Evolutionary conservation across 1,140 invertebrate genomes (phyloP), one percentile per base, ranked within the genome.

Genomic region (Choristoneura fumiferana): DNA sequence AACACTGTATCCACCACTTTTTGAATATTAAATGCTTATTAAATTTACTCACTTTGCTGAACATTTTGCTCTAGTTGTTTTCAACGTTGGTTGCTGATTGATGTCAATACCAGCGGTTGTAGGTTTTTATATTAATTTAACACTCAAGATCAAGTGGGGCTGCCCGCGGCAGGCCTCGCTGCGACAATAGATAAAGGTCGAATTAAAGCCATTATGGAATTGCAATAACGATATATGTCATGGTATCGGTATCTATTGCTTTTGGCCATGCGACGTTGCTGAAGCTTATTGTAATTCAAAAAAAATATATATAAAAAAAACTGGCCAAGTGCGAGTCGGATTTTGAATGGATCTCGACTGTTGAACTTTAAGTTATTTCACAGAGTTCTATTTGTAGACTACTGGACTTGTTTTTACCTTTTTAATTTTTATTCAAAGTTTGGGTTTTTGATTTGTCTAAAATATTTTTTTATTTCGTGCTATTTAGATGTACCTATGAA

Each of bases 61-160:
- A 49, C 43, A 49, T 49, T 49, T 49, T 49, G 43, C 18, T 49
- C 43, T 49, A 12, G 43, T 49, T 49, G 22, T 12, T 12, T 33
- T 49, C 43, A 49, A 49, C 43, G 43, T 12, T 49, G 22, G 43
- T 33, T 17, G 22, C 43, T 49, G 43, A 49, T 49, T 49, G 43
- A 22, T 49, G 43, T 49, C 43, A 49, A 49, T 49, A 49, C 5
- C 43, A 49, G 43, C 29, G n/a, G 43, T 17, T 17, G 43, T n/a
- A 12, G 43, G 43, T 49, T 49, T 49, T 49, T 49, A 49, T 49
- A 49, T 49, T 33, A 49, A 39, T 39, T 49, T 49, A 49, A 43
- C 40, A 43, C 40, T 43, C 17, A 49, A 22, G 17, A 45, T 12
- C 43, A 13, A 49, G 43, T 49, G 43, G 43, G 43, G 43, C 17